A percentile compares a stretch with the other conserved stretches of the same genome.
phyloP scores from a whole-genome alignment of 2,113 vertebrate genomes.

The Rissa tridactyla region DNA sequence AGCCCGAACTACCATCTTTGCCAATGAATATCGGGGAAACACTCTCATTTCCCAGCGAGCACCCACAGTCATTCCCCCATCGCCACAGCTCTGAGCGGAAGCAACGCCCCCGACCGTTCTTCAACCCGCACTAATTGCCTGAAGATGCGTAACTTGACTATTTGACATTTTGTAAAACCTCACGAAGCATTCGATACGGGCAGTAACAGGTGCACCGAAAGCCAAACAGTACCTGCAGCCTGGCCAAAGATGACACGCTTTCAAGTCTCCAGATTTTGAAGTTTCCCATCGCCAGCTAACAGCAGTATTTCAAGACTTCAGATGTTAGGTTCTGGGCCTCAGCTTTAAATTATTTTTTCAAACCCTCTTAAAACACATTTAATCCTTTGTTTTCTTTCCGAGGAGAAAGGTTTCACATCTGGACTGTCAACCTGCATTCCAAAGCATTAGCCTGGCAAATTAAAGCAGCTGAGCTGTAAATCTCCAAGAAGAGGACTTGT shows the following conservation, averaged over 20 bases:
- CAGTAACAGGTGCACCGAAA: not conserved
- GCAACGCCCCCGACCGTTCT: not conserved
- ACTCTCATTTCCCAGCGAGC: rapidly evolving
- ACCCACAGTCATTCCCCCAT: not conserved
- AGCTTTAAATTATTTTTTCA: slow-evolving; percentile 40
- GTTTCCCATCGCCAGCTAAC: not conserved
- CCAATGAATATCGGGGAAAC: rapidly evolving
- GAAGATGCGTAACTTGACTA: not conserved
- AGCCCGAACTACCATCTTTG: rapidly evolving
- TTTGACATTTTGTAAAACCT: not conserved
- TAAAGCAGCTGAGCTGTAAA: slow-evolving; percentile 77
- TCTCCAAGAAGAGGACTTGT: slow-evolving; percentile 65
- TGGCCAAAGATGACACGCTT: not conserved
- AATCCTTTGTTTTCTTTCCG: slow-evolving; percentile 58
- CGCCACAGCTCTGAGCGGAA: not conserved
- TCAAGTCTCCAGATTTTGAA: not conserved
- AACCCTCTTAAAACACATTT: slow-evolving; percentile 43
- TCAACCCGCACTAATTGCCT: not conserved
- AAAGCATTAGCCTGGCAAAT: slow-evolving; percentile 62
- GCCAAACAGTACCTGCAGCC: not conserved
- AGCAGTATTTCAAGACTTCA: slow-evolving; percentile 10
- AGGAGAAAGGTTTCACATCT: slow-evolving; percentile 68
- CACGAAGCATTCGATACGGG: rapidly evolving
- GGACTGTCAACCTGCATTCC: slow-evolving; percentile 72
- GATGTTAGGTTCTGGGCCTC: slow-evolving; percentile 2